phyloP scores from a whole-genome alignment of 2,888 invertebrate species.

The Brenthis ino region DNA sequence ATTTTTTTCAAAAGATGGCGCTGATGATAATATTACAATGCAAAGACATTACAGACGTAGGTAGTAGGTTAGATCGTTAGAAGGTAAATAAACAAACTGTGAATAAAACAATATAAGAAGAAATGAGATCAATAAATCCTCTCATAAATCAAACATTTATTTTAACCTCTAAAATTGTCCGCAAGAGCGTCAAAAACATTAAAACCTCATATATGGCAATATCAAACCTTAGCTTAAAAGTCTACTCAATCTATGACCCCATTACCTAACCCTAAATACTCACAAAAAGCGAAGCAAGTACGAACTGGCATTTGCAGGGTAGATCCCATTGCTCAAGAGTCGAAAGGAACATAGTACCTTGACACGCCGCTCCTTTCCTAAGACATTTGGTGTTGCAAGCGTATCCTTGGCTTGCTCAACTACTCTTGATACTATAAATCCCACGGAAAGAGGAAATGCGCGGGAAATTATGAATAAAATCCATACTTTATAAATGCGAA shows the following conservation, averaged over 20 bases:
- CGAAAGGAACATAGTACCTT: conserved; percentile 66
- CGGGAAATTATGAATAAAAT: conserved; percentile 6
- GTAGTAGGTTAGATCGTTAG: no score
- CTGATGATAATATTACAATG: no score
- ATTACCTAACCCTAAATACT: conserved; percentile 25
- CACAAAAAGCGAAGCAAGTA: conserved; percentile 35
- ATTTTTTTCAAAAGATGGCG: no score
- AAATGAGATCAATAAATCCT: no score
- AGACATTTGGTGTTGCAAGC: conserved; percentile 62
- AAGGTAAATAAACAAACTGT: no score
- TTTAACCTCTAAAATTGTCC: no score
- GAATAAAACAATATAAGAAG: no score
- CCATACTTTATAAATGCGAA: no score
- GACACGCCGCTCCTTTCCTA: conserved; percentile 74
- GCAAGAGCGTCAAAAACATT: no score
- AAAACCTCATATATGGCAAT: no score
- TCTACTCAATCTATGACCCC: conserved; percentile 4
- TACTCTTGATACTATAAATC: conserved; percentile 25
- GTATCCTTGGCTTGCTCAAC: conserved; percentile 55
- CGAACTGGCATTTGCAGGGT: conserved; percentile 54
- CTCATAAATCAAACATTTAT: no score
- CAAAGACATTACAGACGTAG: no score
- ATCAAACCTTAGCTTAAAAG: conserved; percentile 10
- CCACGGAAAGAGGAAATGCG: conserved; percentile 35
- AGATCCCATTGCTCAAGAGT: conserved; percentile 65